These are phyloP conservation scores for Stomatorhinus walkeri DNA, from an alignment of 2,797 vertebrate species.

Conservation along the genomic window DNA sequence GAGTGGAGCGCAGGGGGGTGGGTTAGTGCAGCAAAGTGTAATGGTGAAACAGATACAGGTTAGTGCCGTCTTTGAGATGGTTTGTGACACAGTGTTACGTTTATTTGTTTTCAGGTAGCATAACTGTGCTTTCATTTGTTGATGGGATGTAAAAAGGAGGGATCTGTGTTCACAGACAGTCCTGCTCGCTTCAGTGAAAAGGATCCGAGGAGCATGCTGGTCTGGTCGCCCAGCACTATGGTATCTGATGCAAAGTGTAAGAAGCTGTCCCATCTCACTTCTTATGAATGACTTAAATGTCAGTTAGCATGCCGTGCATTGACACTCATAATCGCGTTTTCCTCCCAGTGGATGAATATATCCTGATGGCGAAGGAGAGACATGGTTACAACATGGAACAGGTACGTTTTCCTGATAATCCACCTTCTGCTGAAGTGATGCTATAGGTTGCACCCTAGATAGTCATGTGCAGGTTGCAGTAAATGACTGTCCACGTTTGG, in stretches of 20 bases:
- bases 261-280: slow-evolving; percentile 31
- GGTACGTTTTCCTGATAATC: slow-evolving; percentile 47
- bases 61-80: neutral
- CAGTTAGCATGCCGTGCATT: neutral
- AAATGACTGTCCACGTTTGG: neutral
- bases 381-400: slow-evolving; percentile 92
- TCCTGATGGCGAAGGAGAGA: slow-evolving; percentile 87
- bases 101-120: neutral
- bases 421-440: neutral
- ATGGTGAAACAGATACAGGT: neutral
- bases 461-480: neutral
- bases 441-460: neutral
- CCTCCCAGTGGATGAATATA: slow-evolving; percentile 80
- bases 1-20: slow-evolving; percentile 30
- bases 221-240: slow-evolving; percentile 81
- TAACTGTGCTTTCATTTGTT: neutral
- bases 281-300: neutral
- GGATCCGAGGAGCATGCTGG: slow-evolving; percentile 85
- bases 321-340: neutral
- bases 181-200: slow-evolving; percentile 66
- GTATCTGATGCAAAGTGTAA: slow-evolving; percentile 85
- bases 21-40: slow-evolving; percentile 22
- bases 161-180: slow-evolving; percentile 54
- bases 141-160: neutral
- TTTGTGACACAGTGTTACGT: neutral